Conservation (phyloP, 1,140 invertebrate genomes). For the Drosophila tani region DNA sequence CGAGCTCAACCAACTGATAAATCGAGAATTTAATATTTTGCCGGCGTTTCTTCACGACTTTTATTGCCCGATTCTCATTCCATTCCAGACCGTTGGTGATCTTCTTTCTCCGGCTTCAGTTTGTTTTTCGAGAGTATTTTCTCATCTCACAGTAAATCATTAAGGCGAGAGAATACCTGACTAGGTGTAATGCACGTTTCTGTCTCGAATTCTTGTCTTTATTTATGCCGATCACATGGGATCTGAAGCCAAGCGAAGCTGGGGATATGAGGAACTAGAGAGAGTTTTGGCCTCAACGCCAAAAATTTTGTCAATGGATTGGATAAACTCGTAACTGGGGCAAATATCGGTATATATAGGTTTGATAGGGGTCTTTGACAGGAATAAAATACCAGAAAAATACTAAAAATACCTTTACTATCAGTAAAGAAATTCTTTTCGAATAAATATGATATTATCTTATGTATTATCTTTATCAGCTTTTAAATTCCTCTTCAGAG, state of each 20-base stretch:
- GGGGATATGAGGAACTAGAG: constrained; percentile 10
- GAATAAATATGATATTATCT: not conserved
- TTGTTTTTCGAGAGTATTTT: constrained; percentile 37
- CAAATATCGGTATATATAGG: not conserved
- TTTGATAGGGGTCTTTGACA: not conserved
- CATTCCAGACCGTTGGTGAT: constrained; percentile 5
- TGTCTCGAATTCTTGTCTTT: constrained; percentile 7
- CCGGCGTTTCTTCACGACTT: constrained; percentile 29
- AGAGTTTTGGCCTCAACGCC: constrained; percentile 4
- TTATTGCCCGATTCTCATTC: constrained; percentile 30
- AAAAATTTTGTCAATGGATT: constrained; percentile 36
- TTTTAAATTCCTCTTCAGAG: not conserved
- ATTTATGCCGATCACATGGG: constrained; percentile 43
- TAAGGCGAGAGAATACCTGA: constrained; percentile 28
- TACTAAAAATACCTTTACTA: not conserved
- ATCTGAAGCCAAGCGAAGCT: constrained; percentile 25
- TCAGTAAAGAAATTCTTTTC: not conserved
- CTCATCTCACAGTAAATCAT: constrained; percentile 53
- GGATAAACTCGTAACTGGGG: not conserved
- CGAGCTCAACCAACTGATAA: constrained; percentile 34
- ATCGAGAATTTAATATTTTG: constrained; percentile 45
- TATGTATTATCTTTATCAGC: not conserved
- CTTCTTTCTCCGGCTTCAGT: constrained; percentile 16
- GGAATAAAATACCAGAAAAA: not conserved
- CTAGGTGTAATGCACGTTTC: constrained; percentile 21